A percentile compares a stretch with the other conserved stretches of the same genome.
These are phyloP conservation scores for Minunthozetes semirufus DNA, from an alignment of 2,888 invertebrate genomes.

Conservation along the genomic window DNA sequence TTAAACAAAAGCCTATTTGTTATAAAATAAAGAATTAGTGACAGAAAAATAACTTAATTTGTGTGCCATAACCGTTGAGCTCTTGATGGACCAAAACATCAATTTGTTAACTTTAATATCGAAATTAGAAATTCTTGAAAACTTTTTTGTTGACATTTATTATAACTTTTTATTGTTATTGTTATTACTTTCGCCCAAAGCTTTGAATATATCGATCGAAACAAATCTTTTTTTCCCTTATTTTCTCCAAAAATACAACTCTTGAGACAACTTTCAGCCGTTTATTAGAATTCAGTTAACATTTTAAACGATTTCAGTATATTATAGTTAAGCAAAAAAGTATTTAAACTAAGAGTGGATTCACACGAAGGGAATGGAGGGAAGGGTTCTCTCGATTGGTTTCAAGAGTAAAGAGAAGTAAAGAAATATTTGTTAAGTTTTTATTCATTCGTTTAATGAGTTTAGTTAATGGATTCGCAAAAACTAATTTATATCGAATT, in stretches of 20 bases:
- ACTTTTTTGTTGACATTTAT: conserved; percentile 11
- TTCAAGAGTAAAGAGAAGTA: not conserved
- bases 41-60: conserved; percentile 4
- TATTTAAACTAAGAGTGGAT: not conserved
- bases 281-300: not conserved
- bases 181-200: conserved; percentile 19
- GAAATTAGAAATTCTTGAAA: not conserved
- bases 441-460: not conserved
- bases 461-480: not conserved
- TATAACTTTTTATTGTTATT: conserved; percentile 7
- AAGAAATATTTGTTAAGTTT: not conserved
- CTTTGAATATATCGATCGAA: conserved; percentile 2
- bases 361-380: too few species aligned
- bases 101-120: not conserved
- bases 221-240: not conserved
- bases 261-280: not conserved
- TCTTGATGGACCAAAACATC: not conserved
- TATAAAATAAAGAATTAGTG: not conserved
- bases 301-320: not conserved
- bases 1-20: not conserved
- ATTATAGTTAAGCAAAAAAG: not conserved
- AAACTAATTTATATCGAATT: conserved; percentile 2
- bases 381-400: not conserved
- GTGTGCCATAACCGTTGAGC: not conserved
- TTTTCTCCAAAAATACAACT: not conserved